phyloP scores from a whole-genome alignment of 64 coral and sea anemone species.

The Montipora efflorescens region DNA sequence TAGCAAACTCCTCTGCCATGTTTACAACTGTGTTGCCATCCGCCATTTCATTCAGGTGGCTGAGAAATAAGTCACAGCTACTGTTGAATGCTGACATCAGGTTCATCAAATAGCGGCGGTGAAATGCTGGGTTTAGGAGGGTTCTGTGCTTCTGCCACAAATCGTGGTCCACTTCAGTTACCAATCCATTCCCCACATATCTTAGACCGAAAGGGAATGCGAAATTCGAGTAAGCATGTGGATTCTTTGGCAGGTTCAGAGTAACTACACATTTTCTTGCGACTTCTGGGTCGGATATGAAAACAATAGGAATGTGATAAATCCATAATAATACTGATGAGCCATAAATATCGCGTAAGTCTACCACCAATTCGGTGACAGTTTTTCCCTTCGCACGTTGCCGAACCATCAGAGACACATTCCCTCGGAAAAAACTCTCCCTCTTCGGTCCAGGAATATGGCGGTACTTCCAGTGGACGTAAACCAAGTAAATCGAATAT shows the following conservation, averaged over 20 bases:
- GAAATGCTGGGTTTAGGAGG: conserved; percentile 83
- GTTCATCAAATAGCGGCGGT: conserved; percentile 85
- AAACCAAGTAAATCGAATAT: conserved; percentile 43
- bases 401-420: conserved; percentile 10
- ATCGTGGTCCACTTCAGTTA: conserved; percentile 49
- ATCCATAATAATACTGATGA: conserved; percentile 52
- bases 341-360: conserved; percentile 53
- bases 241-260: conserved; percentile 58
- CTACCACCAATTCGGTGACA: conserved; percentile 9
- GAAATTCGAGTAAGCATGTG: conserved; percentile 3
- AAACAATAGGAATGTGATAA: conserved; percentile 24
- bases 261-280: conserved; percentile 55
- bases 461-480: conserved; percentile 63
- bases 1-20: conserved; percentile 80
- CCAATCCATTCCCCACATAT: conserved; percentile 52
- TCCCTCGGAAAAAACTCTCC: conserved; percentile 5
- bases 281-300: conserved; percentile 54
- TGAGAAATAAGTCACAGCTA: conserved; percentile 69
- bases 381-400: conserved; percentile 13
- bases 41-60: conserved; percentile 57
- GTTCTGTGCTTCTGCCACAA: conserved; percentile 71
- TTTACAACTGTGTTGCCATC: conserved; percentile 65
- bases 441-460: conserved; percentile 71
- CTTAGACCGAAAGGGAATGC: conserved; percentile 46
- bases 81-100: conserved; percentile 85